phyloP scores from a whole-genome alignment of 2,113 vertebrate species.

The Notothenia coriiceps region DNA sequence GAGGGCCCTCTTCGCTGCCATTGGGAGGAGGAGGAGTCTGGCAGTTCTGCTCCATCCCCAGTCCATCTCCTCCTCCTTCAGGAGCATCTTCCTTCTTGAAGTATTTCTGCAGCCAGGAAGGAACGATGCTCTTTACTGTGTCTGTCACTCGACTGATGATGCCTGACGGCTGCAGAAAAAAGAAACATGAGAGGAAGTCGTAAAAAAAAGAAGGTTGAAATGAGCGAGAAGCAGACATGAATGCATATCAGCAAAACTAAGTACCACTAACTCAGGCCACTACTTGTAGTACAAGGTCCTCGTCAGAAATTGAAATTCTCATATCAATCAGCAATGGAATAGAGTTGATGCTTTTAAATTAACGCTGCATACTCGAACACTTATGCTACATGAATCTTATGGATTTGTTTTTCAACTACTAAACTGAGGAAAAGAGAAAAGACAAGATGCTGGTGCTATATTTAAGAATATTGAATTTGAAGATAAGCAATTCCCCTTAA shows the following conservation, averaged over 20 bases:
- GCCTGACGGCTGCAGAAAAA: slow-evolving; percentile 84
- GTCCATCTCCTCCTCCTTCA: slow-evolving; percentile 60
- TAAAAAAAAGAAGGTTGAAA: background rate
- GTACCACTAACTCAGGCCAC: background rate
- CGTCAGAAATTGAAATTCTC: background rate
- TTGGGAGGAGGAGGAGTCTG: slow-evolving; percentile 80
- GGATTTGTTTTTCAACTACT: background rate
- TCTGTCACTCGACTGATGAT: slow-evolving; percentile 95
- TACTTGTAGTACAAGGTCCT: background rate
- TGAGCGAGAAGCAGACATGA: background rate
- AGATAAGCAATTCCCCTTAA: background rate
- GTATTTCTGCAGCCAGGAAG: slow-evolving; percentile 95
- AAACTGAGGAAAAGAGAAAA: background rate
- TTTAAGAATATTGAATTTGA: background rate
- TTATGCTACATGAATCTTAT: background rate
- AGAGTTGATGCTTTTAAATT: background rate
- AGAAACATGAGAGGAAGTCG: slow-evolving; percentile 2
- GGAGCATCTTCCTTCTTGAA: slow-evolving; percentile 90
- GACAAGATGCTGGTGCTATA: background rate
- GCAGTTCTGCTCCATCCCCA: slow-evolving; percentile 72
- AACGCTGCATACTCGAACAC: background rate
- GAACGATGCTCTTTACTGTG: slow-evolving; percentile 97
- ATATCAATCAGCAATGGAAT: background rate
- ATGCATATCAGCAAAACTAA: background rate
- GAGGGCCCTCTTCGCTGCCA: slow-evolving; percentile 83